A percentile compares a stretch with the other conserved stretches of the same genome.
Evolutionary conservation across 2,888 invertebrate genomes (phyloP).

Genomic region (Autographa pulchrina): DNA sequence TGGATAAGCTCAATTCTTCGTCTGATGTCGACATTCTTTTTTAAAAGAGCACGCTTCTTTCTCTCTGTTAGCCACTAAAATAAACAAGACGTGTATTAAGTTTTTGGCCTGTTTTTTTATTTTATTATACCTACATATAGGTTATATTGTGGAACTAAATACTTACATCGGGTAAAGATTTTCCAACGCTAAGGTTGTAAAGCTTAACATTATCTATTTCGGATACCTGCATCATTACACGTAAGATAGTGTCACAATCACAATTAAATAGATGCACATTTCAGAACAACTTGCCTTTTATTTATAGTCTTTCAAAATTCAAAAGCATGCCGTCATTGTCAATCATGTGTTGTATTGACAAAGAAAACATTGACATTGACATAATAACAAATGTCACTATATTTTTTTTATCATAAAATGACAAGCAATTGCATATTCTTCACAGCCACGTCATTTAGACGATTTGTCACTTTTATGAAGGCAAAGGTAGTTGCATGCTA

Average conservation of each 20-base stretch:
- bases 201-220: slow-evolving; percentile 99
- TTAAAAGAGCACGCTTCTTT: slow-evolving; percentile 94
- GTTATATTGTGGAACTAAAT: slow-evolving; percentile 35
- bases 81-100: slow-evolving; percentile 16
- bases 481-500: no score
- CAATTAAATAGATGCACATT: background rate
- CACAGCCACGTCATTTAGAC: no score
- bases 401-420: no score
- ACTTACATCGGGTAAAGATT: slow-evolving; percentile 98
- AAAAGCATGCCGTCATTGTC: background rate
- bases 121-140: background rate
- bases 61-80: slow-evolving; percentile 95
- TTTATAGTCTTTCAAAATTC: background rate
- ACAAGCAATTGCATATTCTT: no score
- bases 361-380: no score
- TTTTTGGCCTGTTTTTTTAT: slow-evolving; percentile 8
- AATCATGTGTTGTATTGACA: background rate
- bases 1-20: slow-evolving; percentile 98
- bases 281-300: background rate
- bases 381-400: no score
- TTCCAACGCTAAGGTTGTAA: slow-evolving; percentile 98
- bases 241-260: background rate
- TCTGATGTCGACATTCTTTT: slow-evolving; percentile 97
- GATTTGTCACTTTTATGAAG: no score
- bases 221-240: slow-evolving; percentile 94